These are phyloP conservation scores for Pipistrellus pygmaeus DNA, from an alignment of 2,797 vertebrate species.

Conservation along the genomic window DNA sequence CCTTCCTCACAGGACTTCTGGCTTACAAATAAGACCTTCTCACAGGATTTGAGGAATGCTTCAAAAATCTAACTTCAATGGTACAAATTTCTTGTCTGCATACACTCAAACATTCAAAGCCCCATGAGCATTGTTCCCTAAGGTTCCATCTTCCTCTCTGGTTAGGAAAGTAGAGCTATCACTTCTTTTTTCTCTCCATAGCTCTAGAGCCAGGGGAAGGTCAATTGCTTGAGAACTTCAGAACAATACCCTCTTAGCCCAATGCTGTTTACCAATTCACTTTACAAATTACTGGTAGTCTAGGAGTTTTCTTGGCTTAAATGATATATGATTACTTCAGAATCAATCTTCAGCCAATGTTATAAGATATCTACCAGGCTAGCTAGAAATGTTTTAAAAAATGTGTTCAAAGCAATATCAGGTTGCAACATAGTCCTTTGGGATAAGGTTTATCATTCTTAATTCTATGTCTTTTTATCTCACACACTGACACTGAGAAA, in stretches of 20 bases:
- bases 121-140: neutral
- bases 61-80: slow-evolving; percentile 10
- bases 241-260: neutral
- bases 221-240: slow-evolving; percentile 17
- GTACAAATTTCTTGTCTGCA: neutral
- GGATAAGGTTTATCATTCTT: neutral
- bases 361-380: neutral
- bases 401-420: slow-evolving; percentile 7
- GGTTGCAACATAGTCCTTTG: neutral
- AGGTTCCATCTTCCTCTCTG: neutral
- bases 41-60: neutral
- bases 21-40: neutral
- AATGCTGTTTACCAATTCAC: slow-evolving; percentile 11
- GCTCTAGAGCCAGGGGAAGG: neutral
- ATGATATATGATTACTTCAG: neutral
- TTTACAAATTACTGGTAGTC: neutral
- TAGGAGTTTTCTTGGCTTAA: neutral
- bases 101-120: neutral
- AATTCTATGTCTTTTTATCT: slow-evolving; percentile 9
- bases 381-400: neutral
- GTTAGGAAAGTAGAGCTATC: neutral
- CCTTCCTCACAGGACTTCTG: neutral
- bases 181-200: neutral
- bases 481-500: neutral
- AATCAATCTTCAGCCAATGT: slow-evolving; percentile 18